A percentile compares a stretch with the other conserved stretches of the same genome.
phyloP scores from a whole-genome alignment of 2,113 vertebrate genomes.

The Bolborhynchus lineola region DNA sequence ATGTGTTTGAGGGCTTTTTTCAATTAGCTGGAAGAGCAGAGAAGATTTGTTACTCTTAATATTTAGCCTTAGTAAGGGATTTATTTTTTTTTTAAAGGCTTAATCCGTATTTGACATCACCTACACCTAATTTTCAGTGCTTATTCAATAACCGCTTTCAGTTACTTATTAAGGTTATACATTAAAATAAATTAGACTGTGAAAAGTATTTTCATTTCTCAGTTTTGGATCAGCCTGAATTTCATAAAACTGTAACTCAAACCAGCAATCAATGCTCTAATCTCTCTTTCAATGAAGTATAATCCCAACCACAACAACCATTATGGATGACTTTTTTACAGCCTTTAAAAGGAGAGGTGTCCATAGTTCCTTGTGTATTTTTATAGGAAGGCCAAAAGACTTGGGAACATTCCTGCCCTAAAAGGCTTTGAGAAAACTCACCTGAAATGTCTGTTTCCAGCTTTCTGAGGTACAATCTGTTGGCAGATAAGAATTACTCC shows the following conservation, averaged over 20 bases:
- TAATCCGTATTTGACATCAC: conserved; percentile 33
- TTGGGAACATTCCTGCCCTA: not conserved
- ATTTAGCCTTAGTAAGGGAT: not conserved
- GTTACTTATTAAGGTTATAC: conserved; percentile 47
- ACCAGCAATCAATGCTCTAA: not conserved
- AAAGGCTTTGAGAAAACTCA: not conserved
- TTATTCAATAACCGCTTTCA: conserved; percentile 43
- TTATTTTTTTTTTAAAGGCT: not conserved
- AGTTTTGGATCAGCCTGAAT: not conserved
- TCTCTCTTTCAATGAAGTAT: not conserved
- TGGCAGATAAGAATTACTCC: not conserved
- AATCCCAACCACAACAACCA: not conserved
- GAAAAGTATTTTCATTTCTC: not conserved
- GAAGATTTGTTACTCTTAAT: conserved; percentile 36
- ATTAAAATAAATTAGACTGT: conserved; percentile 31
- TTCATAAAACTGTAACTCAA: not conserved
- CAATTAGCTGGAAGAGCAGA: conserved; percentile 9
- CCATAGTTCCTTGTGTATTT: not conserved
- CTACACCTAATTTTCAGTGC: conserved; percentile 17
- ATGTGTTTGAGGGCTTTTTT: not conserved
- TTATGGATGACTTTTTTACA: not conserved
- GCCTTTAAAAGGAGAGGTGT: not conserved
- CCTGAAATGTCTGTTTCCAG: not conserved
- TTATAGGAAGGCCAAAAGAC: not conserved
- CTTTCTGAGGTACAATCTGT: not conserved